A percentile compares a stretch with the other conserved stretches of the same genome.
Evolutionary conservation across 2,888 invertebrate species (phyloP).

Genomic region (Cryptus armator): DNA sequence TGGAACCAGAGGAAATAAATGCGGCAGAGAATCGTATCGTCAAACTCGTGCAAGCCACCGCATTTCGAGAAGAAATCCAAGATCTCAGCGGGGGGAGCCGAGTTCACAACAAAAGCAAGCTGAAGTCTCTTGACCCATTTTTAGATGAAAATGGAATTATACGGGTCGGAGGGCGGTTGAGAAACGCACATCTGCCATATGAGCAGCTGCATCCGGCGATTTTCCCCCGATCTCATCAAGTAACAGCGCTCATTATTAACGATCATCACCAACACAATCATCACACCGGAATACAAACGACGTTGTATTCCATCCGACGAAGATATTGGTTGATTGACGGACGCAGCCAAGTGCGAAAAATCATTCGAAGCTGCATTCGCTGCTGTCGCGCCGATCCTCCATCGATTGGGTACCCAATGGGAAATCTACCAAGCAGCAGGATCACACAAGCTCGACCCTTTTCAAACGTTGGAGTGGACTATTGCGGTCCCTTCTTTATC

Average conservation of each 20-base stretch:
- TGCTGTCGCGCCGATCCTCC: conserved; percentile 57
- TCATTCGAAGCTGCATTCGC: conserved; percentile 54
- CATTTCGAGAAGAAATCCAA: conserved; percentile 48
- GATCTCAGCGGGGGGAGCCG: not conserved
- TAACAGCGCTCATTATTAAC: conserved; percentile 58
- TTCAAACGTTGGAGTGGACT: conserved; percentile 75
- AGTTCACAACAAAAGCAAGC: conserved; percentile 23
- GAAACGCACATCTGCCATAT: conserved; percentile 34
- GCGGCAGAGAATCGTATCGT: conserved; percentile 33
- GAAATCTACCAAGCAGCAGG: conserved; percentile 39
- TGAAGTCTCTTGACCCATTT: conserved; percentile 41
- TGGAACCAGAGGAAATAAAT: conserved; percentile 34
- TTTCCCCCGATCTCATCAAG: conserved; percentile 45
- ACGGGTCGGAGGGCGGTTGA: conserved; percentile 53
- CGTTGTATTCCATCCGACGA: conserved; percentile 54
- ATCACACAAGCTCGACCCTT: conserved; percentile 37
- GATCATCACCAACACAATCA: conserved; percentile 38
- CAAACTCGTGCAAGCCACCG: conserved; percentile 29
- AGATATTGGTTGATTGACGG: conserved; percentile 68
- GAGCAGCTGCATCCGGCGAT: conserved; percentile 63
- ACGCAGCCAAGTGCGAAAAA: conserved; percentile 31
- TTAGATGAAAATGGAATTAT: conserved; percentile 48
- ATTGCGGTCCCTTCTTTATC: conserved; percentile 74
- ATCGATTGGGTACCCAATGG: conserved; percentile 28
- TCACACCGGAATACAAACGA: conserved; percentile 65